phyloP scores from a whole-genome alignment of 2,113 vertebrate species.

The Gobiocypris rarus region DNA sequence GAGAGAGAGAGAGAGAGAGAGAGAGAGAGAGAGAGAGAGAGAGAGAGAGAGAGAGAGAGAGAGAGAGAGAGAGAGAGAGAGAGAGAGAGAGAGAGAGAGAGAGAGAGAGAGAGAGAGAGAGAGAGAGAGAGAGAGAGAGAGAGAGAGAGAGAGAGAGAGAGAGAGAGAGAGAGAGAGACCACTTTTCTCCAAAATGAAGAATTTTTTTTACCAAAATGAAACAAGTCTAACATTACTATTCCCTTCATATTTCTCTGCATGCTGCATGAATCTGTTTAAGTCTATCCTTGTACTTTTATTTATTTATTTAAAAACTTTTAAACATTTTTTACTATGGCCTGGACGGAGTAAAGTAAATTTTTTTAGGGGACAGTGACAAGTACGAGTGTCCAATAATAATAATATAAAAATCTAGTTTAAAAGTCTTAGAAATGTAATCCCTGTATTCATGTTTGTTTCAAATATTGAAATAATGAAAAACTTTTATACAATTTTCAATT shows the following conservation, averaged over 20 bases:
- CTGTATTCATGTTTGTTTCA: not conserved
- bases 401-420: not conserved
- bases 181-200: slow-evolving; percentile 15
- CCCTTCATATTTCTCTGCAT: not conserved
- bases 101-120: not conserved
- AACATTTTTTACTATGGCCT: too few species aligned
- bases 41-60: not conserved
- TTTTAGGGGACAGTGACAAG: not conserved
- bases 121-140: not conserved
- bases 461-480: not conserved
- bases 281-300: not conserved
- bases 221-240: not conserved
- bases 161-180: not conserved
- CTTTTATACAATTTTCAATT: too few species aligned
- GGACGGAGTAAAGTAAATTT: not conserved
- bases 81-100: not conserved
- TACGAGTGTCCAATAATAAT: not conserved
- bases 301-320: too few species aligned
- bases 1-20: not conserved
- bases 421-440: not conserved
- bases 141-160: not conserved
- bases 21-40: not conserved
- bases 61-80: not conserved
- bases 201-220: not conserved
- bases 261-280: not conserved